phyloP scores from a whole-genome alignment of 2,888 invertebrate genomes.

The Gerris lacustris region DNA sequence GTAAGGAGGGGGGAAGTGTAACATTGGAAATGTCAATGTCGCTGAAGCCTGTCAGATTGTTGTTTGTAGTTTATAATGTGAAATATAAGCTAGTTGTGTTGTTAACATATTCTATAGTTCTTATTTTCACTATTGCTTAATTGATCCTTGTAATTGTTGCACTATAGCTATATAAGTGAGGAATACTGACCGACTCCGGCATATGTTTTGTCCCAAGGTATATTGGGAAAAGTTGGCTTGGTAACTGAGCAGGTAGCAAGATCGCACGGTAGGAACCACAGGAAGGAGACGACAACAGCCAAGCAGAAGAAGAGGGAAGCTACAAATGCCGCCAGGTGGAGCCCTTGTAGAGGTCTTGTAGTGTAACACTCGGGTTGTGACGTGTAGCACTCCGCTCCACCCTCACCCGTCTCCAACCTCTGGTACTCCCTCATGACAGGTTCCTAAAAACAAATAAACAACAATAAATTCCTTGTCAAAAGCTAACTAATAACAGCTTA shows the following conservation, averaged over 20 bases:
- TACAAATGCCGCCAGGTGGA: slow-evolving; percentile 55
- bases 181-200: slow-evolving; percentile 36
- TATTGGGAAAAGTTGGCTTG: slow-evolving; percentile 29
- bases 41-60: too few species aligned
- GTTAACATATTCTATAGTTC: too few species aligned
- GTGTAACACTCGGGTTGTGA: slow-evolving; percentile 29
- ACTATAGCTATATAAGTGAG: background rate
- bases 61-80: too few species aligned
- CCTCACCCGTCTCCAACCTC: slow-evolving; percentile 26
- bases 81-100: too few species aligned
- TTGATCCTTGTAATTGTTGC: too few species aligned
- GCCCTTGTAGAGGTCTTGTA: slow-evolving; percentile 49
- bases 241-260: slow-evolving; percentile 48
- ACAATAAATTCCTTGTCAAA: background rate
- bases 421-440: slow-evolving; percentile 29
- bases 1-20: too few species aligned
- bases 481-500: too few species aligned
- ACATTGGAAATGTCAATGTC: too few species aligned
- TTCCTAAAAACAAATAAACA: background rate
- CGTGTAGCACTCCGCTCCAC: slow-evolving; percentile 16
- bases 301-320: slow-evolving; percentile 58
- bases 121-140: too few species aligned
- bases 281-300: slow-evolving; percentile 56
- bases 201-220: slow-evolving; percentile 38
- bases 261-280: slow-evolving; percentile 65